phyloP scores from a whole-genome alignment of 2,888 invertebrate genomes.

The Pecten maximus region DNA sequence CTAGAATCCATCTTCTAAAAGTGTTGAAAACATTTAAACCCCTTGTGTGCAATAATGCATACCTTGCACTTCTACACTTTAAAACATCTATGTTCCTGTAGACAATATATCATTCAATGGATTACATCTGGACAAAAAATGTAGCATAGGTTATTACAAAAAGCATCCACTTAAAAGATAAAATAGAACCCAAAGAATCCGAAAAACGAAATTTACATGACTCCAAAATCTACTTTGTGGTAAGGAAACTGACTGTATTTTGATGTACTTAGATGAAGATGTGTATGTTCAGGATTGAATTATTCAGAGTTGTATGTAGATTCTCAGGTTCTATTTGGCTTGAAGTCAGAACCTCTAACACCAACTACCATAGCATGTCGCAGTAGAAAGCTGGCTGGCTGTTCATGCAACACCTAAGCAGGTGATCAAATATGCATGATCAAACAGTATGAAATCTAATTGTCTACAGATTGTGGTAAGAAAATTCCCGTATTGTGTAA shows the following conservation, averaged over 20 bases:
- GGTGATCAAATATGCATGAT: background rate
- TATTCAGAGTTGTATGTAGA: background rate
- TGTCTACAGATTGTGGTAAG: background rate
- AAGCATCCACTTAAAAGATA: background rate
- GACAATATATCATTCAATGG: background rate
- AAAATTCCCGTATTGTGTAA: background rate
- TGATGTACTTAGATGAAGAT: background rate
- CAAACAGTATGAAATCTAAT: background rate
- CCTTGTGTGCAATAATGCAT: background rate
- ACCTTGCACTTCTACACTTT: background rate
- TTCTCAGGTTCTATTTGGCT: background rate
- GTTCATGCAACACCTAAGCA: background rate
- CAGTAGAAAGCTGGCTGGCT: background rate
- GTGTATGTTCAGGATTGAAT: background rate
- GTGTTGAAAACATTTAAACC: conserved; percentile 10
- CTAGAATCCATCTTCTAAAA: background rate
- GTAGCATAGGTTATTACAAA: background rate
- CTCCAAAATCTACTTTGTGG: background rate
- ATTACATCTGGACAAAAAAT: background rate
- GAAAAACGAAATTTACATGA: background rate
- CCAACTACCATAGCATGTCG: background rate
- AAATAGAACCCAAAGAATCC: background rate
- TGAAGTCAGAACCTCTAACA: background rate
- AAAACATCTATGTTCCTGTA: background rate
- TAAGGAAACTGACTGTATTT: background rate